Evolutionary conservation across 2,888 invertebrate species (phyloP), one percentile per base, ranked within the genome.

Genomic region (Phaonia tiefii): DNA sequence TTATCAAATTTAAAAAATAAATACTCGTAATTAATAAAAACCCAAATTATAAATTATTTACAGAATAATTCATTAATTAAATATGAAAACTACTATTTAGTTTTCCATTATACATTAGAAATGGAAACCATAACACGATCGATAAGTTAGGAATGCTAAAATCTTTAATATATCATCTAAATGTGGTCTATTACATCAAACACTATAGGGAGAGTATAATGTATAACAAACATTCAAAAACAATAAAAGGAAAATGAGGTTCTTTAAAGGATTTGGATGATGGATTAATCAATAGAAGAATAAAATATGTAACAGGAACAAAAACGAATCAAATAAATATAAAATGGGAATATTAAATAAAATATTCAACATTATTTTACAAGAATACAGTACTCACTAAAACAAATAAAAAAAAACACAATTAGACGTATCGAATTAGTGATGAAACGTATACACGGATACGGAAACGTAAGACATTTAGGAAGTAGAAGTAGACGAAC

Each of bases 281-380:
- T 31, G 60, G 15, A 60, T 60, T 37, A 60, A 37, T 54, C 3
- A 54, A 49, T 8, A 31, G 8, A 31, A 31, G 8, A 49, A 11
- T 13, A 49, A 49, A 49, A 15, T n/a, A n/a, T n/a, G n/a, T n/a
- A 15, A 5, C 49, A 49, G 7, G 31, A 31, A 31, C 31, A 8
- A 31, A 31, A 31, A 22, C 20, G 20, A 51, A 51, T 22, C 8
- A 51, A 1, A 11, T 17, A 13, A 51, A 20, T 20, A 51, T 22
- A 17, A 51, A 51, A 17, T 5, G 1, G 17, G 22, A 22, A 51
- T 15, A 15, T 1, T 11, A 51, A 51, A 22, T 17, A 51, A 63
- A 15, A 75, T 72, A 75, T 72, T 81, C 72, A 78, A 78, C 72
- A 75, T 78, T 63, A 71, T 78, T 78, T 81, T 81, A 63, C 63